Evolutionary conservation across 2,113 vertebrate genomes (phyloP).

Genomic region (Empidonax traillii): DNA sequence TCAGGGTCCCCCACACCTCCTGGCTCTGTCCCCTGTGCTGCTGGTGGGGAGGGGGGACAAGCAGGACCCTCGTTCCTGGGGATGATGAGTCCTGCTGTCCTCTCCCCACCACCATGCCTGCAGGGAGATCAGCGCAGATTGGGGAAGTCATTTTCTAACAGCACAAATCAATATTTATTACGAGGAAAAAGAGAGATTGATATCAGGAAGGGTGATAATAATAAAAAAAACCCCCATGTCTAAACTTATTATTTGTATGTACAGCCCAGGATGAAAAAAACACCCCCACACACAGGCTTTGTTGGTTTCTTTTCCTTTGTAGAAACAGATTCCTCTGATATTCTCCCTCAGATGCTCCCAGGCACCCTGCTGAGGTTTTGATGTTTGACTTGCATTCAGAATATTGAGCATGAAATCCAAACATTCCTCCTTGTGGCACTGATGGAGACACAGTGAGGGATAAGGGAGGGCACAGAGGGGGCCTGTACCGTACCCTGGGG

Average conservation of each 20-base stretch:
- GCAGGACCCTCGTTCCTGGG: not conserved
- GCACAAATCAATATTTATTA: conserved; percentile 65
- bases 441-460: conserved; percentile 37
- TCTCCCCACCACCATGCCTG: accelerated
- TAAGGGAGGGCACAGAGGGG: not conserved
- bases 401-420: conserved; percentile 73
- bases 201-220: conserved; percentile 40
- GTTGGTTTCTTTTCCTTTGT: conserved; percentile 36
- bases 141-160: conserved; percentile 35
- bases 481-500: accelerated
- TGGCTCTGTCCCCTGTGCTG: not conserved
- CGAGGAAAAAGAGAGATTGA: conserved; percentile 49
- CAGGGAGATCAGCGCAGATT: conserved; percentile 26
- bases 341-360: conserved; percentile 46
- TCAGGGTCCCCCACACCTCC: too few relatives aligned
- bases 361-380: conserved; percentile 71
- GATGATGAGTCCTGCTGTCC: not conserved
- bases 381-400: conserved; percentile 66
- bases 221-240: not conserved
- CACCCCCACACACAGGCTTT: conserved; percentile 6
- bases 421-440: conserved; percentile 54
- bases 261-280: conserved; percentile 18
- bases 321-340: conserved; percentile 52
- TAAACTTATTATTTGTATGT: conserved; percentile 45
- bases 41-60: not conserved